Conservation (phyloP, 2,797 vertebrate species). For the Cheirogaleus major region DNA sequence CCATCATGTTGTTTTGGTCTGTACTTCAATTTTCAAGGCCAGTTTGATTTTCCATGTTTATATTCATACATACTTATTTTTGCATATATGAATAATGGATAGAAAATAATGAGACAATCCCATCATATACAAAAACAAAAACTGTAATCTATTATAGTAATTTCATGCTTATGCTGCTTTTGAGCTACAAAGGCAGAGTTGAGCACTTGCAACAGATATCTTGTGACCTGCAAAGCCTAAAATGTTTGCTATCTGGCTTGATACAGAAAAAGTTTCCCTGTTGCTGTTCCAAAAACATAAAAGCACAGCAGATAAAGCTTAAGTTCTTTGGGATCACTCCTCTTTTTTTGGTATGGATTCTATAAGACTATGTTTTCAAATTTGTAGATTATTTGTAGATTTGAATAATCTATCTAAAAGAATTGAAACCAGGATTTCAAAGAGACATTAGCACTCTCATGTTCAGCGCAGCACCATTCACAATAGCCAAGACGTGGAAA, state of each 20-base stretch:
- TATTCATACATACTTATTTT: background rate
- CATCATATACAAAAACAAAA: background rate
- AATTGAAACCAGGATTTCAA: background rate
- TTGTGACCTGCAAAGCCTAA: background rate
- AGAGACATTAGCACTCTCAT: background rate
- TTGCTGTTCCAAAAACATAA: background rate
- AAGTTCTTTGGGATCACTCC: background rate
- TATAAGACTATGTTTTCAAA: background rate
- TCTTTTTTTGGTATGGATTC: background rate
- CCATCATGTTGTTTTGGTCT: background rate
- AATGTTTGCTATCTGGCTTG: background rate
- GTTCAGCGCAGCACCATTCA: background rate
- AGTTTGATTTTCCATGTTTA: background rate
- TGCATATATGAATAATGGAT: background rate
- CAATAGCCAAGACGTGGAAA: background rate
- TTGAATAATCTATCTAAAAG: background rate
- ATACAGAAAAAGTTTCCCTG: background rate
- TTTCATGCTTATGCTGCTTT: background rate
- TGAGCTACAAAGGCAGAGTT: background rate
- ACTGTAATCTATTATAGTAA: background rate
- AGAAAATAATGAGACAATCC: background rate
- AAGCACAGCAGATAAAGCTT: background rate
- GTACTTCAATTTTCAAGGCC: background rate
- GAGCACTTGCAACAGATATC: background rate
- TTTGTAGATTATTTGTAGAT: background rate